phyloP scores from a whole-genome alignment of 1,140 invertebrate species.

The Zaprionus lachaisei region DNA sequence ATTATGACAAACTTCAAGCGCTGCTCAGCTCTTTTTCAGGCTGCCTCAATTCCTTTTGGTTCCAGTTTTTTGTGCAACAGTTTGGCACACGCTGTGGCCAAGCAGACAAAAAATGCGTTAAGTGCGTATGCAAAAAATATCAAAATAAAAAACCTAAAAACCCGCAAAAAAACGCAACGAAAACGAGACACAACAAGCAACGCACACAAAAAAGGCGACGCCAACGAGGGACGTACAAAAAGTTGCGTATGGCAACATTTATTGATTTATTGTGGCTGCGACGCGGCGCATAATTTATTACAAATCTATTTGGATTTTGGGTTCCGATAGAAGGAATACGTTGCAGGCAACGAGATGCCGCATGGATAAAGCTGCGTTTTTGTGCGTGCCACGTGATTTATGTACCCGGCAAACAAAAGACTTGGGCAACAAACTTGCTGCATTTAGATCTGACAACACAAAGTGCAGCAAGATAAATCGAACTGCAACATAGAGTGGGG shows the following conservation, averaged over 20 bases:
- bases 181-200: slow-evolving; percentile 16
- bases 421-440: slow-evolving; percentile 62
- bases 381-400: slow-evolving; percentile 64
- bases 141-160: not conserved
- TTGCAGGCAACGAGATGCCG: not conserved
- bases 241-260: slow-evolving; percentile 64
- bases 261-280: slow-evolving; percentile 67
- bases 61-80: slow-evolving; percentile 16
- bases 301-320: slow-evolving; percentile 63
- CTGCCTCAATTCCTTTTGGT: not conserved
- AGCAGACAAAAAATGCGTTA: slow-evolving; percentile 30
- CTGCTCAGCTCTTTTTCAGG: not conserved
- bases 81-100: slow-evolving; percentile 58
- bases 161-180: slow-evolving; percentile 25
- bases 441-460: slow-evolving; percentile 3
- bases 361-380: slow-evolving; percentile 9
- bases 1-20: not conserved
- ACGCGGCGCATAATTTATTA: slow-evolving; percentile 69
- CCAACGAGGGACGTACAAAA: slow-evolving; percentile 38
- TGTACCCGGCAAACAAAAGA: slow-evolving; percentile 62
- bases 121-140: slow-evolving; percentile 30
- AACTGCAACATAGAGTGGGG: not conserved
- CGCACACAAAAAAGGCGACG: not conserved
- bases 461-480: slow-evolving; percentile 2
- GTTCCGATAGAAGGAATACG: slow-evolving; percentile 5